Percentiles rank a stretch among this genome's conserved stretches.
Conservation (phyloP, 1,140 invertebrate species). For the Ectropis grisescens region DNA sequence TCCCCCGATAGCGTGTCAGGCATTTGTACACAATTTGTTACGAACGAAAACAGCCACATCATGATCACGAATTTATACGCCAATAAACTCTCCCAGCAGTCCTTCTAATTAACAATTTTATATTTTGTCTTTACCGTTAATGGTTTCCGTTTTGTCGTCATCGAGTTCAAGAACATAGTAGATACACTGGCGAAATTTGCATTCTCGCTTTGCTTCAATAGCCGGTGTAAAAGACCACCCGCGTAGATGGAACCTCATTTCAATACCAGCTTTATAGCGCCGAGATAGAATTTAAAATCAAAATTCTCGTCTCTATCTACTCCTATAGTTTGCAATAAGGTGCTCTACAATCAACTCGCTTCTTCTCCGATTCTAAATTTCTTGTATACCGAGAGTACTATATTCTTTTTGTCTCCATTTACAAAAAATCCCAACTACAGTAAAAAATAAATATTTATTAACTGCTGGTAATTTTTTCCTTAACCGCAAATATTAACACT, state of each 20-base stretch:
- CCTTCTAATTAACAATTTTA: slow-evolving; percentile 11
- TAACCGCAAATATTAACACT: not conserved
- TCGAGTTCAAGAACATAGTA: slow-evolving; percentile 25
- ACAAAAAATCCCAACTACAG: too few species aligned
- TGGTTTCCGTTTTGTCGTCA: slow-evolving; percentile 13
- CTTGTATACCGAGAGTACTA: slow-evolving; percentile 15
- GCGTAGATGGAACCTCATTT: slow-evolving; percentile 38
- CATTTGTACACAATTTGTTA: slow-evolving; percentile 6
- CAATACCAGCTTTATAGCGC: slow-evolving; percentile 52
- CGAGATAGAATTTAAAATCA: slow-evolving; percentile 33
- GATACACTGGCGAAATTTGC: slow-evolving; percentile 55
- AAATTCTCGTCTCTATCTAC: slow-evolving; percentile 14
- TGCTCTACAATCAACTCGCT: slow-evolving; percentile 27
- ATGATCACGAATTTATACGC: too few species aligned
- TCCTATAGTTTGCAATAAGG: slow-evolving; percentile 30
- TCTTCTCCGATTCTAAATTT: slow-evolving; percentile 21
- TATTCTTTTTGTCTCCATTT: not conserved
- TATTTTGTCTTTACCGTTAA: slow-evolving; percentile 7
- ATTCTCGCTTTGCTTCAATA: slow-evolving; percentile 50
- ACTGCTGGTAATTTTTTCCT: too few species aligned
- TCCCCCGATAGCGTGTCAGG: slow-evolving; percentile 11
- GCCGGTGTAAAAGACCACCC: slow-evolving; percentile 55
- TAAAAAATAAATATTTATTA: too few species aligned
- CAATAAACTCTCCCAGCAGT: not conserved
- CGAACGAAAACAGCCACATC: not conserved